Evolutionary conservation across 2,888 invertebrate species (phyloP).

Genomic region (Pandemis corylana): DNA sequence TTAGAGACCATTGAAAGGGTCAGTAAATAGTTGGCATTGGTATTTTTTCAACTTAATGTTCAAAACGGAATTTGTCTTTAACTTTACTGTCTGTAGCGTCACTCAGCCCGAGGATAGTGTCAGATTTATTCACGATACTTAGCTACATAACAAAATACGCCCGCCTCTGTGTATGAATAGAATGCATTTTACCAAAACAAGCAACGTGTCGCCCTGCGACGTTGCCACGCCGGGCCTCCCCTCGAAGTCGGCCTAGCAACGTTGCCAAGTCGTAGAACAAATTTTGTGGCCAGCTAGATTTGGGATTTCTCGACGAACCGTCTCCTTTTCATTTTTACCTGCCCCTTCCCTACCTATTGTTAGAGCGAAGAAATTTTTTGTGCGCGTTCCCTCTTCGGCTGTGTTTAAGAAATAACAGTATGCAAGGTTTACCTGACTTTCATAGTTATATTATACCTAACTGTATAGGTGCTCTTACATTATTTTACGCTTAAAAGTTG

Average conservation of each 20-base stretch:
- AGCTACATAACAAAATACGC: neutral
- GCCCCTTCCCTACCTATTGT: slow-evolving; percentile 56
- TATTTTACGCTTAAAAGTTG: neutral
- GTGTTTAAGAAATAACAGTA: slow-evolving; percentile 5
- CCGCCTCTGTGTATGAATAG: slow-evolving; percentile 19
- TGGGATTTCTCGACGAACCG: slow-evolving; percentile 50
- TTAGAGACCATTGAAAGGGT: too few species aligned
- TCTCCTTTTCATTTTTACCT: slow-evolving; percentile 66
- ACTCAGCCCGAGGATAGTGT: neutral
- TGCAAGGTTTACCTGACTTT: neutral
- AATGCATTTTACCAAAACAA: slow-evolving; percentile 31
- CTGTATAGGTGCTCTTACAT: neutral
- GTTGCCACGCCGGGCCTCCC: slow-evolving; percentile 63
- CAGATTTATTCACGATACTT: neutral
- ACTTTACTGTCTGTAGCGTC: neutral
- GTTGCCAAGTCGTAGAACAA: slow-evolving; percentile 67
- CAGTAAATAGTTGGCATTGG: too few species aligned
- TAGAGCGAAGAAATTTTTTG: slow-evolving; percentile 36
- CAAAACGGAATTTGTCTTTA: slow-evolving; percentile 4
- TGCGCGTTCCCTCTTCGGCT: neutral
- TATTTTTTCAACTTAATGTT: neutral
- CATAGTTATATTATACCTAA: neutral
- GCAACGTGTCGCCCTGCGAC: slow-evolving; percentile 49
- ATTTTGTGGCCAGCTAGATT: slow-evolving; percentile 60
- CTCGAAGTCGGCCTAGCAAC: slow-evolving; percentile 58